A percentile compares a stretch with the other conserved stretches of the same genome.
These are phyloP conservation scores for Ormia ochracea DNA, from an alignment of 2,888 invertebrate species.

Conservation along the genomic window DNA sequence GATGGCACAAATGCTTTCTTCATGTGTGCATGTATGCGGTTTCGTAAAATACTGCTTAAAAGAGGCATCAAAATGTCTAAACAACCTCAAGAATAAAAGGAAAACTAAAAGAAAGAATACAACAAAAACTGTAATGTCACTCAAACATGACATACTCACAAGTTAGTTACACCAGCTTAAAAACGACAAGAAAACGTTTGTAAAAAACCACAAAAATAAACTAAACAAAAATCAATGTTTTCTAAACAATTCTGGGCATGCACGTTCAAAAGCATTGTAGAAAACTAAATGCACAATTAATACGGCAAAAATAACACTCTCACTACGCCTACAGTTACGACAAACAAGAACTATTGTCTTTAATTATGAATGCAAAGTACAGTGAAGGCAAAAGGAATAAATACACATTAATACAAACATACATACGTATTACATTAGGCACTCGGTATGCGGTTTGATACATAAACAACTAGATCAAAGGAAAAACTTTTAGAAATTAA, in stretches of 20 bases:
- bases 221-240: slow-evolving; percentile 34
- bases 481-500: too few relatives aligned
- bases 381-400: neutral
- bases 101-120: neutral
- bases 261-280: neutral
- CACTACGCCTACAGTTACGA: slow-evolving; percentile 1
- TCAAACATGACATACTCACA: slow-evolving; percentile 10
- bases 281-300: neutral
- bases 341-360: neutral
- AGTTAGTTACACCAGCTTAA: neutral
- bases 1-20: neutral
- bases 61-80: slow-evolving; percentile 4
- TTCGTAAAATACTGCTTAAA: neutral
- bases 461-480: neutral
- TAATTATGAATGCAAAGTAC: neutral
- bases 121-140: slow-evolving; percentile 22
- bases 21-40: neutral
- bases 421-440: too few relatives aligned
- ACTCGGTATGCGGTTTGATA: neutral
- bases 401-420: neutral
- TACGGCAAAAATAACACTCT: slow-evolving; percentile 3
- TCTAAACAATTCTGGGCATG: slow-evolving; percentile 35
- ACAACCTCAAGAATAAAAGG: neutral
- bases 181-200: slow-evolving; percentile 3
- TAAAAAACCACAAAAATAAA: neutral